Percentiles rank a stretch among this genome's conserved stretches.
phyloP scores from a whole-genome alignment of 2,113 vertebrate genomes.

The Thunnus thynnus region DNA sequence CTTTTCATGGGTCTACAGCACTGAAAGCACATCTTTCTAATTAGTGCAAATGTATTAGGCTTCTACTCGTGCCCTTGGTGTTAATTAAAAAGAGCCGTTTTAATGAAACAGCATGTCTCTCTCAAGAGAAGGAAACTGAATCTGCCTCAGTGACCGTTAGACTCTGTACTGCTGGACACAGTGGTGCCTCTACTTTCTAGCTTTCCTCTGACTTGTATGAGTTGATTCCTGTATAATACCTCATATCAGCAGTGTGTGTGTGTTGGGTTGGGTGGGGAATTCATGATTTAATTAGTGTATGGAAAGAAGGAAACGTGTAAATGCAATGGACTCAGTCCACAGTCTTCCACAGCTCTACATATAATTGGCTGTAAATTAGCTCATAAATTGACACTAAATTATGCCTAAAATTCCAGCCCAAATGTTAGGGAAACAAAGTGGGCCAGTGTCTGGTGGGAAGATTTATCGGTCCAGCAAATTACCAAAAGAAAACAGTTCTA shows the following conservation, averaged over 20 bases:
- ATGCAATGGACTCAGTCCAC: too few species aligned
- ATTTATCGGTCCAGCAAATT: neutral
- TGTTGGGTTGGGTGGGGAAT: neutral
- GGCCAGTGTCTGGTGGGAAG: neutral
- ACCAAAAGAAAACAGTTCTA: too few species aligned
- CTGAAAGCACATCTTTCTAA: too few species aligned
- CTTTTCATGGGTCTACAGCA: too few species aligned
- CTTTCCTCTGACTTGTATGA: neutral
- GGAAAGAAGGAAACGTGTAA: neutral
- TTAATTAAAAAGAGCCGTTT: neutral
- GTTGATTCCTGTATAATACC: neutral
- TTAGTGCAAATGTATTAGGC: too few species aligned
- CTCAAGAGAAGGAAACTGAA: neutral
- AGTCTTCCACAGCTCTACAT: neutral
- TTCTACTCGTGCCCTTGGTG: neutral
- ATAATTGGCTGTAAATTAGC: neutral
- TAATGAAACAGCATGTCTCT: too few species aligned
- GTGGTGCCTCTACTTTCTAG: neutral
- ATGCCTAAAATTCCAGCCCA: neutral
- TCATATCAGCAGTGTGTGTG: neutral
- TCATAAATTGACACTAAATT: too few species aligned
- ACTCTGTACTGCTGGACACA: neutral
- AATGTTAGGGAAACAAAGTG: neutral
- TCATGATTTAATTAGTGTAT: slow-evolving; percentile 1
- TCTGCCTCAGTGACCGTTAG: neutral